These are phyloP conservation scores for Hipparchia sbordonii DNA, from an alignment of 2,888 invertebrate species.

Conservation along the genomic window DNA sequence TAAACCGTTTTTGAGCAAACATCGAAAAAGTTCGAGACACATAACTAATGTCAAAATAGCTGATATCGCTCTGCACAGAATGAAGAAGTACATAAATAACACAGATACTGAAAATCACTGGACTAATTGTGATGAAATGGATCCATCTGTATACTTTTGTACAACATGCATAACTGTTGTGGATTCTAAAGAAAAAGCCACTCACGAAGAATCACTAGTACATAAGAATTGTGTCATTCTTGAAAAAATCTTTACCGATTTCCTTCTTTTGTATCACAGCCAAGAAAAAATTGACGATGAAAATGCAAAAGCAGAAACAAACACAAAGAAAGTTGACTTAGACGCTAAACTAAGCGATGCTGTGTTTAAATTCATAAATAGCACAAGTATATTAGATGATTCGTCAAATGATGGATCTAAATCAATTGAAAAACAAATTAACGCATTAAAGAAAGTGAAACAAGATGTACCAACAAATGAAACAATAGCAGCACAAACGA, in stretches of 20 bases:
- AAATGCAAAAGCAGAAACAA: not conserved
- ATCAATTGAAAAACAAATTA: not conserved
- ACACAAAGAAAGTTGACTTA: not conserved
- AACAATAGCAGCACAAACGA: not conserved
- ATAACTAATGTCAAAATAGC: constrained; percentile 44
- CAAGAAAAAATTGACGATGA: constrained; percentile 8
- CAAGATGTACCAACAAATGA: not conserved
- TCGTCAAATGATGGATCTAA: not conserved
- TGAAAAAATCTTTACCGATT: constrained; percentile 42
- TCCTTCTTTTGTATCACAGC: constrained; percentile 37
- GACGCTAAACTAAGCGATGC: constrained; percentile 9
- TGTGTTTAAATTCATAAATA: not conserved
- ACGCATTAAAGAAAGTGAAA: not conserved
- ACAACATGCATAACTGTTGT: constrained; percentile 43
- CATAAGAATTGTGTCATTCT: constrained; percentile 45
- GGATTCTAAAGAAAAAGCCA: constrained; percentile 33
- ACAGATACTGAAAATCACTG: not conserved
- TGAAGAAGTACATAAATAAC: constrained; percentile 41
- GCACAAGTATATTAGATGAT: not conserved
- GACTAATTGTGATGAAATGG: constrained; percentile 9
- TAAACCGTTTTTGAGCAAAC: constrained; percentile 42
- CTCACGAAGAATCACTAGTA: constrained; percentile 41
- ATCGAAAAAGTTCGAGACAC: constrained; percentile 48
- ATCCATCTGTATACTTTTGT: constrained; percentile 46
- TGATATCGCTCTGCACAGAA: constrained; percentile 45